Evolutionary conservation across 2,888 invertebrate species (phyloP), one percentile per base, ranked within the genome.

Genomic region (Leptinotarsa peninsularis): DNA sequence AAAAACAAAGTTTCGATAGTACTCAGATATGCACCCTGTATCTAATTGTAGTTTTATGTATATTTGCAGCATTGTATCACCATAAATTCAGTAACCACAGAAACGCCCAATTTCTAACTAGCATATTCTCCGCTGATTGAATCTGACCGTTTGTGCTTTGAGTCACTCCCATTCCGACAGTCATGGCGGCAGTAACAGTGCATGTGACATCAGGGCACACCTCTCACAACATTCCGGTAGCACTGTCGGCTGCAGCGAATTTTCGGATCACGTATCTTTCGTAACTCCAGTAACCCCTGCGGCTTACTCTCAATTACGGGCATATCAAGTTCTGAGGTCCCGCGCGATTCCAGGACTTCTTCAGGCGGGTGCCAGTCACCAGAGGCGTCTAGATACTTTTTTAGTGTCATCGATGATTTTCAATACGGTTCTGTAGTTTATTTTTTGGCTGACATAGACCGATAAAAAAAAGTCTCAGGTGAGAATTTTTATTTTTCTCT

Each of bases 241-340:
- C 70, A 71, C 69, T 73, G 81, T 81, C 81, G 79, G 79, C 77
- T 80, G 80, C 82, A 81, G 79, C 74, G 75, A 82, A 79, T 80
- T 81, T 81, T 79, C 82, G 79, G 81, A 81, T 82, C 82, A 82
- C 82, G 82, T 82, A 79, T 79, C 80, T 77, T 80, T 78, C 80
- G 78, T 79, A 82, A 81, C 81, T 79, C 80, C 78, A 75, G 80
- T 82, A 82, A 81, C 82, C 82, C 82, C 82, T 81, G 81, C 80
- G 82, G 82, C 81, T 82, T 82, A 81, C 79, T 82, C 81, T 81
- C 82, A 82, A 81, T 82, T 82, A 80, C 80, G 81, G 80, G 76
- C 80, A 80, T 82, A 82, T 82, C 82, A 82, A 82, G 79, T 82
- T 81, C 80, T 76, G 67, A 69, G 74, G 80, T 81, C 81, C 79